Evolutionary conservation across 2,888 invertebrate species (phyloP).

Genomic region (Drosophila maculinotata): DNA sequence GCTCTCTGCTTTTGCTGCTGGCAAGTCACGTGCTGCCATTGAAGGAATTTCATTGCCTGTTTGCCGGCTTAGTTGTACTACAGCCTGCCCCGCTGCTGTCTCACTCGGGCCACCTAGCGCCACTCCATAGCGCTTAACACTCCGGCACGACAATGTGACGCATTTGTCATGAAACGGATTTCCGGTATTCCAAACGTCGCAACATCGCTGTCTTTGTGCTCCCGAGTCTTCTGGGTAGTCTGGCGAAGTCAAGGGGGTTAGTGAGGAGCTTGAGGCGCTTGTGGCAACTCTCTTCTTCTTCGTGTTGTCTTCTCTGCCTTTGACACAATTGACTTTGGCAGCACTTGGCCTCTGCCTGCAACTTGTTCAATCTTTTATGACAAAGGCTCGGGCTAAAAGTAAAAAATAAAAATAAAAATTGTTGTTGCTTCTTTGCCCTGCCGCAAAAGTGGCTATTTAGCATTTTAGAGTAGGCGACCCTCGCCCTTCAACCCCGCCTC

Average conservation of each 20-base stretch:
- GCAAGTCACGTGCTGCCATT: conserved; percentile 77
- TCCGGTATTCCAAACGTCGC: conserved; percentile 71
- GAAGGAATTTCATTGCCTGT: conserved; percentile 76
- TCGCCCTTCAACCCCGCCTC: background rate
- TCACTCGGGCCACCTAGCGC: too few relatives aligned
- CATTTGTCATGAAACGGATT: conserved; percentile 81
- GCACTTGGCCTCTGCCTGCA: conserved; percentile 48
- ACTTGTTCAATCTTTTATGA: conserved; percentile 77
- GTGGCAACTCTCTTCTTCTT: background rate
- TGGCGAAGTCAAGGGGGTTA: background rate
- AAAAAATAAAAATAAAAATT: conserved; percentile 9
- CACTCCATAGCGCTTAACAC: conserved; percentile 57
- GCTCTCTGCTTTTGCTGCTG: conserved; percentile 27
- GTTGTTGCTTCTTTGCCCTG: conserved; percentile 46
- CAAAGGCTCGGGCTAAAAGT: conserved; percentile 37
- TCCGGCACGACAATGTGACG: conserved; percentile 69
- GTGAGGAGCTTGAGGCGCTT: background rate
- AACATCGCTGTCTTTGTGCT: conserved; percentile 61
- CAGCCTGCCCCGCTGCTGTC: background rate
- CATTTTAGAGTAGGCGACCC: conserved; percentile 75
- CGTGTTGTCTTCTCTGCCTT: conserved; percentile 28
- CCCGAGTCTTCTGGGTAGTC: conserved; percentile 10
- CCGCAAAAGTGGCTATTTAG: conserved; percentile 82
- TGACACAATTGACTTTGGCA: conserved; percentile 67
- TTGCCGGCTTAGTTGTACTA: conserved; percentile 63